phyloP scores from a whole-genome alignment of 1,140 invertebrate species.

The Hetaerina americana region DNA sequence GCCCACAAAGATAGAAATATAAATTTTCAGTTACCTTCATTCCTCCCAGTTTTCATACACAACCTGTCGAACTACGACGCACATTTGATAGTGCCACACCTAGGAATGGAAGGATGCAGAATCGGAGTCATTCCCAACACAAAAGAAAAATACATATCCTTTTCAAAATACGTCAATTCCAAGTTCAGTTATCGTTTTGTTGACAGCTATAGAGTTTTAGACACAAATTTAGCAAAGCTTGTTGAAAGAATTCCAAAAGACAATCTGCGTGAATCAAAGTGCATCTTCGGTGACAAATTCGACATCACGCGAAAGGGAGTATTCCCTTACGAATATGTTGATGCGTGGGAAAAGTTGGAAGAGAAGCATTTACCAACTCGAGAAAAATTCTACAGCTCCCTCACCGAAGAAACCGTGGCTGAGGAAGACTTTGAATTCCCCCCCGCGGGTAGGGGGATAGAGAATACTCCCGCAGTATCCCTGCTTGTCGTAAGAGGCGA shows the following conservation, averaged over 20 bases:
- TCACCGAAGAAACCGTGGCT: neutral
- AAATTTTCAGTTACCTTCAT: neutral
- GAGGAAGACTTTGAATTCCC: neutral
- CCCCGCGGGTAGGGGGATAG: no score
- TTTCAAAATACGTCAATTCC: neutral
- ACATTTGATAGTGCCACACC: neutral
- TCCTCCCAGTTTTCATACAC: neutral
- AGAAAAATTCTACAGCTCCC: conserved; percentile 18
- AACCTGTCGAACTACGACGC: neutral
- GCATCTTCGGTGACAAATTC: neutral
- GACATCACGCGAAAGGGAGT: neutral
- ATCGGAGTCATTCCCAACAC: neutral
- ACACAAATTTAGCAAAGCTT: neutral
- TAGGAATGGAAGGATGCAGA: neutral
- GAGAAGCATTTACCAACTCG: conserved; percentile 18
- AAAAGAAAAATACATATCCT: neutral
- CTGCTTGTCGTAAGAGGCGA: no score
- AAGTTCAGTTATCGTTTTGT: neutral
- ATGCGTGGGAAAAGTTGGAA: neutral
- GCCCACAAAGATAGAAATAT: neutral
- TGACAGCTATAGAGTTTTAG: neutral
- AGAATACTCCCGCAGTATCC: no score
- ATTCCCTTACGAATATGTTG: neutral
- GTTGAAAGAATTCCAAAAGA: neutral
- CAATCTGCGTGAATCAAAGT: neutral